A percentile compares a stretch with the other conserved stretches of the same genome.
These are phyloP conservation scores for Pediacus dermestoides DNA, from an alignment of 2,888 invertebrate species.

Conservation along the genomic window DNA sequence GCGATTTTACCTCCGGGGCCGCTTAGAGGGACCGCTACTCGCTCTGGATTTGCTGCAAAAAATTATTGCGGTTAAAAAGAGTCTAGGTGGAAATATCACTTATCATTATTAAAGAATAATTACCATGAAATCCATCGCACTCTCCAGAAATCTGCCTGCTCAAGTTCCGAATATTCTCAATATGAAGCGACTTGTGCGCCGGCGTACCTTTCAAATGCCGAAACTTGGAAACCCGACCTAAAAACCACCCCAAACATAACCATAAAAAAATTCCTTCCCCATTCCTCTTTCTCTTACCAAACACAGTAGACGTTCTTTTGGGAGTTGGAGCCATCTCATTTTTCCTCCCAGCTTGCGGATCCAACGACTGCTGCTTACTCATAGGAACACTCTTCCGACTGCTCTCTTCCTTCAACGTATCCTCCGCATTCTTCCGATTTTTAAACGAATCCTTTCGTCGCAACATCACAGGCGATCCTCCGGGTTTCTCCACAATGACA, in stretches of 20 bases:
- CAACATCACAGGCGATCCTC: conserved; percentile 68
- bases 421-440: conserved; percentile 55
- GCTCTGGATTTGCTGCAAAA: conserved; percentile 70
- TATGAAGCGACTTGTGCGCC: conserved; percentile 84
- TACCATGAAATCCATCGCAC: conserved; percentile 89
- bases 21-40: conserved; percentile 85
- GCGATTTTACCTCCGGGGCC: conserved; percentile 90
- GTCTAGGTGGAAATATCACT: conserved; percentile 9
- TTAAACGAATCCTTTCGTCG: conserved; percentile 70
- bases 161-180: conserved; percentile 87
- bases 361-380: conserved; percentile 53
- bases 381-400: conserved; percentile 50
- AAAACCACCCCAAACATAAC: conserved; percentile 19
- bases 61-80: too few relatives aligned
- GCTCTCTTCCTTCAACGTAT: conserved; percentile 46
- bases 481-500: conserved; percentile 59
- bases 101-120: conserved; percentile 30
- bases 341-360: conserved; percentile 47
- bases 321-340: conserved; percentile 60
- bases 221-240: conserved; percentile 85
- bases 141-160: conserved; percentile 91
- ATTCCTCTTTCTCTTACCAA: conserved; percentile 58
- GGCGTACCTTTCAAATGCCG: conserved; percentile 88
- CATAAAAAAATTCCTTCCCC: too few relatives aligned
- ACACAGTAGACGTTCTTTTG: conserved; percentile 81